Conservation (phyloP, 2,797 vertebrate species). For the Emys orbicularis region DNA sequence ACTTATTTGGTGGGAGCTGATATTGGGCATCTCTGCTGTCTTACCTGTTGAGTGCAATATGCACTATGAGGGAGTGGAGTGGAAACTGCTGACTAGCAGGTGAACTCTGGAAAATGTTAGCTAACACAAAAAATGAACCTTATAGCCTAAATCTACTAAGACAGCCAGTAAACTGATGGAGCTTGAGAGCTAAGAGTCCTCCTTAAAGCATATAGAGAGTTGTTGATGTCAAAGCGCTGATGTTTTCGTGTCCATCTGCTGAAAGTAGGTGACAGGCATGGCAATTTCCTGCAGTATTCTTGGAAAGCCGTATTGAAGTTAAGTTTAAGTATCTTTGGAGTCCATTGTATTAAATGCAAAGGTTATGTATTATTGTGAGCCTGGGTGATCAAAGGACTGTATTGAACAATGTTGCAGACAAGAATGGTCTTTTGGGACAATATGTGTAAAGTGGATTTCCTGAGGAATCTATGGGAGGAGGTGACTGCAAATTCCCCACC, state of each 20-base stretch:
- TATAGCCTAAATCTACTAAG: background rate
- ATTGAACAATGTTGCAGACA: background rate
- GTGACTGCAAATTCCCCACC: background rate
- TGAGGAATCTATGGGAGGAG: background rate
- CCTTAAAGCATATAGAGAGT: background rate
- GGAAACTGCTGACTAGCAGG: slow-evolving; percentile 13
- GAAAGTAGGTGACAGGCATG: background rate
- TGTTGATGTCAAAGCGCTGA: background rate
- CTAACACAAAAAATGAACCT: background rate
- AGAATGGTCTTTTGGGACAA: background rate
- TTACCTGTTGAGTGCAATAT: slow-evolving; percentile 3
- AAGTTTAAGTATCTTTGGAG: background rate
- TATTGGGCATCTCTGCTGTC: slow-evolving; percentile 38
- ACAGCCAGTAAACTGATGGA: slow-evolving; percentile 38
- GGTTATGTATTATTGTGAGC: background rate
- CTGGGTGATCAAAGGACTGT: background rate
- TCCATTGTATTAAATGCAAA: background rate
- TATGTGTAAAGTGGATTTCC: background rate
- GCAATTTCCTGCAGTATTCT: background rate
- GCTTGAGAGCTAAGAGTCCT: background rate
- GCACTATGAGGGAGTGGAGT: background rate
- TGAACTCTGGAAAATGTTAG: slow-evolving; percentile 57
- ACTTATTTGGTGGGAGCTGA: slow-evolving; percentile 45
- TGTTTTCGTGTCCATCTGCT: background rate
- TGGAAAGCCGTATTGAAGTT: background rate